Base-by-base conservation (phyloP, 2,797 vertebrate genomes). In the Acanthurus leucopareius region DNA sequence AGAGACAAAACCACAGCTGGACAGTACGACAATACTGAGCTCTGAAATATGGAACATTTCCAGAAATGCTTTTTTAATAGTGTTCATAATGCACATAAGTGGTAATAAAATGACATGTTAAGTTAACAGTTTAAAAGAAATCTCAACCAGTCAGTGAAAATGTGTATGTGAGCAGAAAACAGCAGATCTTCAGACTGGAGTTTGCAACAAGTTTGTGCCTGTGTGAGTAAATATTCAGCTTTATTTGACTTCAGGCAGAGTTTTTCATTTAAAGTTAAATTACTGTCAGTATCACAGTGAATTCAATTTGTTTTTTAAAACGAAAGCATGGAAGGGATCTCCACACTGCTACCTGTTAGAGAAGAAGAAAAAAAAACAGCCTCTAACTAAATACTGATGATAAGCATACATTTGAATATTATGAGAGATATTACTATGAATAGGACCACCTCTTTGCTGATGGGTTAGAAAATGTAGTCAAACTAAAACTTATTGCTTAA, bases 1-100 rank as follows among this genome's bases (percentile, higher is more conserved):
- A 25, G 49, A 86, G 82, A 62, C 66, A 79, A 66, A 89, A 53
- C 71, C 60, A 77, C 87, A 91, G 88, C 82, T 88, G 88, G 80
- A 82, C 28, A 16, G 68, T 2, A 54, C 49, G 71, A 67, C 35
- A 70, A 63, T 58, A 40, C n/a, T 7, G 47, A 28, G 19, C 16
- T 56, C 16, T 52, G 17, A 56, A 52, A 48, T 47, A 54, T 32
- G 20, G 48, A 68, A 38, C 56, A 10, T 22, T n/a, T 52, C 65
- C 73, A 74, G 45, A 48, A 51, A 42, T 3, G 14, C 15, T 49
- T 60, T 60, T 49, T 60, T 19, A 49, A 28, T 32, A 32, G 13
- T 38, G 8, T 35, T 44, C 51, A 28, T 58, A 54, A 60, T 28
- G 49, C 42, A 38, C 14, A 5, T 35, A 16, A 32, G 14, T 5